Evolutionary conservation across 2,888 invertebrate species (phyloP), one percentile per base, ranked within the genome.

Genomic region (Eilema griseolum): DNA sequence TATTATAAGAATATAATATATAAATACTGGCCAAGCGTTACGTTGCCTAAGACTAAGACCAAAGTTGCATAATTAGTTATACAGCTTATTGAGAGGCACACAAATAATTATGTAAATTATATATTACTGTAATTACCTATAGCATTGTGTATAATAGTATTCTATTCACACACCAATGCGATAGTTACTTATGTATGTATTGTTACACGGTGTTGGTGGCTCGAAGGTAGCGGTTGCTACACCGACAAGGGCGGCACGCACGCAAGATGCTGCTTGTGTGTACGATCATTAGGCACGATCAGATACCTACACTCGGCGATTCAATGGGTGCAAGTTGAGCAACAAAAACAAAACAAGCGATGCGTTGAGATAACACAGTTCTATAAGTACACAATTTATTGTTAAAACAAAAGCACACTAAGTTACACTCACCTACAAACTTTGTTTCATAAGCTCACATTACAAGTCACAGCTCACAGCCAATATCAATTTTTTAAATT

Each of bases 261-360:
- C 20, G 46, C 46, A 46, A 46, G 20, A 5, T 16, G 33, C 37
- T 14, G 14, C 14, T 14, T 14, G 3, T 14, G 41, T 37, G 14
- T 41, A 41, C 41, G 7, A 46, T 46, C 46, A 20, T 37, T 37
- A 37, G 37, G 37, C 20, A 41, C 41, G 7, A 46, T 46, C 46
- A 20, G 46, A 46, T 46, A n/a, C n/a, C n/a, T n/a, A 46, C 41
- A 41, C 20, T 16, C 41, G 5, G 46, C 4, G 46, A 26, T 60
- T 60, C 41, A 60, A 41, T 60, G n/a, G 26, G 41, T 11, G 20
- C 14, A 16, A 26, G 23, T 67, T 31, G 52, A 28, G 52, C 31
- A 67, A 61, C 16, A 46, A 61, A 46, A 61, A 61, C 52, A 67
- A 66, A 23, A 66, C 57, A 66, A 67, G n/a, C 28, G 4, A n/a